Base-by-base conservation (phyloP, 2,113 vertebrate genomes). In the Potamarius usumacintae region DNA sequence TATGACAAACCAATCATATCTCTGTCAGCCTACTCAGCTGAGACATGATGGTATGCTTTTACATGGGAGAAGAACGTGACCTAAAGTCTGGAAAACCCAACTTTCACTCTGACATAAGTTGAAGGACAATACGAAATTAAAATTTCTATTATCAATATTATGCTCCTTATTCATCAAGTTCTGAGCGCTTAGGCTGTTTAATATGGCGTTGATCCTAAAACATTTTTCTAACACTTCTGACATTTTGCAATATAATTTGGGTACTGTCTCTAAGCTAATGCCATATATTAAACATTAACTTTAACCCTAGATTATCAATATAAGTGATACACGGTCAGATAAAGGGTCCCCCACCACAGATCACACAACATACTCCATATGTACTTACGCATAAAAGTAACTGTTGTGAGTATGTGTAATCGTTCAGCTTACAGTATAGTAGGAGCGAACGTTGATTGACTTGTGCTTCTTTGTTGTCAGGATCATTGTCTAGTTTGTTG, bases 401-500 rank as follows among this genome's bases (percentile, higher is more conserved):
- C 27, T 12, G n/a, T 14, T 67, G 65, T 30, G 30, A 30, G 30
- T 30, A 69, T 30, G 65, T 69, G 12, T 69, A 30, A 69, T 69
- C n/a, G 30, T 30, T 69, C 12, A 27, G 7, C 69, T 72, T 72
- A 7, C 7, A 2, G 2, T 42, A 72, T 72, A 42, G 34, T 8
- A 72, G 67, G 34, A 72, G 7, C 0, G 34, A 72, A 42, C 8
- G 30, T 72, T 72, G 34, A 42, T 48, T 42, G 17, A 72, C 7
- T 72, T 42, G 14, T 72, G 69, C 34, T 72, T 71, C 14, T 71
- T 72, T 77, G 60, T 89, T 57, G 7, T 15, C 69, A 62, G 12
- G 57, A 58, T 85, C 57, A 62, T 87, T 82, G 82, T 55, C 76
- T 63, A 34, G 18, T 53, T 83, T 82, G 69, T 55, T 7, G 83